A percentile compares a stretch with the other conserved stretches of the same genome.
Conservation (phyloP, 1,140 invertebrate genomes). For the Eumeta japonica region DNA sequence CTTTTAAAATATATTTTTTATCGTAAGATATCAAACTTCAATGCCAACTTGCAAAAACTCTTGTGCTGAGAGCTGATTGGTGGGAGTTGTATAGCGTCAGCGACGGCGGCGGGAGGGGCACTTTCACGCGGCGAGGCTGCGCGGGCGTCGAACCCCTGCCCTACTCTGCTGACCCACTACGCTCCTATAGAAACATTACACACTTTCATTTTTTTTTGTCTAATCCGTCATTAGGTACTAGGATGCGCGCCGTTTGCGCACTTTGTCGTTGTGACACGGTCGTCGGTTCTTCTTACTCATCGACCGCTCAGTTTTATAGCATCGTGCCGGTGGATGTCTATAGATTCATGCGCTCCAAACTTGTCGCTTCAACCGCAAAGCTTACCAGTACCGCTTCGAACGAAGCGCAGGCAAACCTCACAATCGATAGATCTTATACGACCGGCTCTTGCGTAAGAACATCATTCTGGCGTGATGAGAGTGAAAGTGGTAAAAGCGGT, state of each 20-base stretch:
- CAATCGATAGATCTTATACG: not conserved
- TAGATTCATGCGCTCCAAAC: too few relatives aligned
- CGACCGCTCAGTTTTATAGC: too few relatives aligned
- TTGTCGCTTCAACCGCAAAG: too few relatives aligned
- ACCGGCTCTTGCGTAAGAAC: constrained; percentile 48
- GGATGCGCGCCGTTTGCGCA: constrained; percentile 33
- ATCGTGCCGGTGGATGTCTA: too few relatives aligned
- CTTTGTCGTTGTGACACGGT: constrained; percentile 27
- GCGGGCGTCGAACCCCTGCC: constrained; percentile 52
- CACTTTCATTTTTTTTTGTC: constrained; percentile 53
- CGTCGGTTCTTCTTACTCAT: too few relatives aligned
- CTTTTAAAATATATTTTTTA: too few relatives aligned
- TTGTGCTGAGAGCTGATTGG: too few relatives aligned
- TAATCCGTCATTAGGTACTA: constrained; percentile 38
- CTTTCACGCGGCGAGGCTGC: constrained; percentile 54
- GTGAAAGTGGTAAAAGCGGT: constrained; percentile 47
- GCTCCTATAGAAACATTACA: constrained; percentile 44
- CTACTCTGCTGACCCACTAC: constrained; percentile 54
- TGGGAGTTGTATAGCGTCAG: too few relatives aligned
- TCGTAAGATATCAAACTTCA: too few relatives aligned
- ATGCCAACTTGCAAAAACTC: constrained; percentile 56
- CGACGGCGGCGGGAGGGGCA: constrained; percentile 36
- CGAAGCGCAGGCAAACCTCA: too few relatives aligned
- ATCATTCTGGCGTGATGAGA: too few relatives aligned
- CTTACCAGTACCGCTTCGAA: too few relatives aligned